Conservation (phyloP, 2,888 invertebrate genomes). For the Eupelmus urozonus region DNA sequence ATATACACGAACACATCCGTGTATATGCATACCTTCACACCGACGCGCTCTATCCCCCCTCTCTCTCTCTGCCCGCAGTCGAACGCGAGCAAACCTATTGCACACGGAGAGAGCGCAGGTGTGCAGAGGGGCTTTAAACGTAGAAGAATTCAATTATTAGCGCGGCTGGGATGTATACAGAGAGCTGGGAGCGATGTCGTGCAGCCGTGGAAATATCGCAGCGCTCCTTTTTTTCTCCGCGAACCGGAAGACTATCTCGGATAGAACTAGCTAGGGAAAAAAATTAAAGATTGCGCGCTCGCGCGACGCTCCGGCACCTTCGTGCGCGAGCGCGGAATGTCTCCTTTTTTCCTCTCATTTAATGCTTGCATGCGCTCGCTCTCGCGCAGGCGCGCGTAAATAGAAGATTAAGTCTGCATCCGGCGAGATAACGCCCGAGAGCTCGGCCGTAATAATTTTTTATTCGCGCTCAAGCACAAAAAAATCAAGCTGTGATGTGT, state of each 20-base stretch:
- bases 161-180: too few relatives aligned
- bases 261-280: neutral
- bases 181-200: neutral
- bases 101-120: too few relatives aligned
- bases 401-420: slow-evolving; percentile 25
- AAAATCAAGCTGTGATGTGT: neutral
- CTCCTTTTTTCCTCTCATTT: neutral
- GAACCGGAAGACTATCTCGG: neutral
- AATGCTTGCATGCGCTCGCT: neutral
- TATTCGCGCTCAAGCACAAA: neutral
- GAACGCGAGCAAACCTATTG: neutral
- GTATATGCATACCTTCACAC: slow-evolving; percentile 1
- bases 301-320: neutral
- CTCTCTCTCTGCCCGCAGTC: neutral
- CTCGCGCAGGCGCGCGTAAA: slow-evolving; percentile 1
- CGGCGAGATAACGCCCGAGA: slow-evolving; percentile 37
- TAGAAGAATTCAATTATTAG: too few relatives aligned
- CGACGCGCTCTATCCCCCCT: slow-evolving; percentile 7
- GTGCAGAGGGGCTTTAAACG: too few relatives aligned
- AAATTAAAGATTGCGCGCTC: neutral
- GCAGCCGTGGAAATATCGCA: neutral
- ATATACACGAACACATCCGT: slow-evolving; percentile 1
- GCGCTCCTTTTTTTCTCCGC: neutral
- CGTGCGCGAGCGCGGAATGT: neutral
- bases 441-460: neutral